Percentiles rank a stretch among this genome's conserved stretches.
Evolutionary conservation across 2,797 vertebrate genomes (phyloP).

Genomic region (Prunella strophiata): DNA sequence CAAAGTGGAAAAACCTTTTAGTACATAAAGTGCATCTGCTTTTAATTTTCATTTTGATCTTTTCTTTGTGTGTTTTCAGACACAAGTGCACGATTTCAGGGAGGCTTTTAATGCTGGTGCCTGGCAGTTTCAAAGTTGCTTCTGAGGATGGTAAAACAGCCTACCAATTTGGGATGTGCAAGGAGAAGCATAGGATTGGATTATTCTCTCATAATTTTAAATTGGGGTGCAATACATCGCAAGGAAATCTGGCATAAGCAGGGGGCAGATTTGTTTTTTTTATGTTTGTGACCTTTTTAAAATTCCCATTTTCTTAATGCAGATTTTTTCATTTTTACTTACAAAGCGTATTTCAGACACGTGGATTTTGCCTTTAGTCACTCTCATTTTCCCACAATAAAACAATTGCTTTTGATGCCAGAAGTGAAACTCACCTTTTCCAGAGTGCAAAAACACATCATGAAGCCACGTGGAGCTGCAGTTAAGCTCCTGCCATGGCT

Average conservation of each 20-base stretch:
- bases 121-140: slow-evolving; percentile 33
- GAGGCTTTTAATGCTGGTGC: slow-evolving; percentile 46
- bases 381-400: background rate
- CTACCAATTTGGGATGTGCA: background rate
- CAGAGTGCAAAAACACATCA: background rate
- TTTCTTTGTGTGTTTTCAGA: slow-evolving; percentile 36
- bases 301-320: background rate
- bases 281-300: background rate
- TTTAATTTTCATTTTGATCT: slow-evolving; percentile 72
- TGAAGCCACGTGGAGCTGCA: background rate
- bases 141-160: background rate
- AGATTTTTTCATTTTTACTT: background rate
- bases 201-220: background rate
- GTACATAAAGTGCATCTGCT: slow-evolving; percentile 67
- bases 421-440: background rate
- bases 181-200: background rate
- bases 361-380: background rate
- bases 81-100: background rate
- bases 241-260: background rate
- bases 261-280: background rate
- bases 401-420: background rate
- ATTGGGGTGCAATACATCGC: background rate
- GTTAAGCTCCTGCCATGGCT: background rate
- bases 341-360: background rate
- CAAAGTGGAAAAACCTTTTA: slow-evolving; percentile 69